Conservation (phyloP, 1,140 invertebrate genomes). For the Pararge aegeria region DNA sequence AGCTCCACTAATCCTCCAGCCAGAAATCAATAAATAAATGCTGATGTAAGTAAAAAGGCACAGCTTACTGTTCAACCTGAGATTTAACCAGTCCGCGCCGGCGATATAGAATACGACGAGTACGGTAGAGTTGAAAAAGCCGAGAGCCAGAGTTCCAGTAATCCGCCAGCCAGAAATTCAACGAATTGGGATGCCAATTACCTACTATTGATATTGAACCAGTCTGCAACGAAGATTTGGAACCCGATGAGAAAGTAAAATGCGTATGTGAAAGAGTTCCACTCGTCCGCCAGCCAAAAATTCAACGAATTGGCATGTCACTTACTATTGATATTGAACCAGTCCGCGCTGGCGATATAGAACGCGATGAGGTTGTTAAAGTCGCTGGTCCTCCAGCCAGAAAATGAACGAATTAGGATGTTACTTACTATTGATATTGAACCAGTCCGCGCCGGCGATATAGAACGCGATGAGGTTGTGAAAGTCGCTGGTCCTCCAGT, state of each 20-base stretch:
- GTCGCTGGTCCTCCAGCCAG: slow-evolving; percentile 99
- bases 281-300: slow-evolving; percentile 99
- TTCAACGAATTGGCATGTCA: no score
- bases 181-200: slow-evolving; percentile 19
- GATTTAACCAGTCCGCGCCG: slow-evolving; percentile 87
- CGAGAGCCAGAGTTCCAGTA: slow-evolving; percentile 98
- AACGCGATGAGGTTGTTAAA: slow-evolving; percentile 96
- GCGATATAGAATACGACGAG: slow-evolving; percentile 92
- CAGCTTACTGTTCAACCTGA: slow-evolving; percentile 80
- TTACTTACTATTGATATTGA: slow-evolving; percentile 81
- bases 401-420: no score
- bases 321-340: slow-evolving; percentile 83
- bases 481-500: slow-evolving; percentile 98
- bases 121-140: slow-evolving; percentile 91
- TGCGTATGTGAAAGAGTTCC: no score
- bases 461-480: slow-evolving; percentile 95
- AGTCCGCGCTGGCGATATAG: slow-evolving; percentile 87
- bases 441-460: slow-evolving; percentile 86
- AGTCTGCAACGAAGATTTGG: slow-evolving; percentile 87
- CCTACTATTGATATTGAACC: slow-evolving; percentile 83
- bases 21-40: slow-evolving; percentile 99
- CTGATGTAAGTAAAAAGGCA: slow-evolving; percentile 89
- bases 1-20: slow-evolving; percentile 99
- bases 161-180: slow-evolving; percentile 97
- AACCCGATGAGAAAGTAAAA: slow-evolving; percentile 95